Evolutionary conservation across 2,888 invertebrate species (phyloP).

Genomic region (Sisyra nigra): DNA sequence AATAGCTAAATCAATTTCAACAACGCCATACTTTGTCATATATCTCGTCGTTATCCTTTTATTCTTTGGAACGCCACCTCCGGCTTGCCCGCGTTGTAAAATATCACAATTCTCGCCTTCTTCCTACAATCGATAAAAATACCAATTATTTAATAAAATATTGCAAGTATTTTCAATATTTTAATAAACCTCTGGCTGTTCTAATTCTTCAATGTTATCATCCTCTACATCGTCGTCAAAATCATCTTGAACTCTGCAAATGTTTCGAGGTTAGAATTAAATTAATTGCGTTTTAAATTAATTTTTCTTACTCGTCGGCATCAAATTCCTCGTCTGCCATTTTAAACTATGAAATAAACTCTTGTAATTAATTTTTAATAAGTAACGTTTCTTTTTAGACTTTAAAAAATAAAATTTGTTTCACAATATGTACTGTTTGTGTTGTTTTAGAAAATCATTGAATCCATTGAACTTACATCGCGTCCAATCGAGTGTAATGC

Average conservation of each 20-base stretch:
- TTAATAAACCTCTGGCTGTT: constrained; percentile 50
- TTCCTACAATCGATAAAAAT: constrained; percentile 34
- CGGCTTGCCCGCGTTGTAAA: constrained; percentile 60
- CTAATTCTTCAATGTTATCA: constrained; percentile 73
- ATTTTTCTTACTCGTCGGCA: constrained; percentile 51
- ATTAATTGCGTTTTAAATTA: background rate
- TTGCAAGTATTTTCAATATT: constrained; percentile 54
- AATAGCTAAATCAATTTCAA: too few species aligned
- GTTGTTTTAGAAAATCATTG: too few species aligned
- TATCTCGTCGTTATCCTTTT: constrained; percentile 94
- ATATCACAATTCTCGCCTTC: constrained; percentile 78
- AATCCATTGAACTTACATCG: too few species aligned
- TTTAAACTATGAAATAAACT: background rate
- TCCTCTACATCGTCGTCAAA: constrained; percentile 84
- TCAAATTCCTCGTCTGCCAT: constrained; percentile 85
- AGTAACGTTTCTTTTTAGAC: too few species aligned
- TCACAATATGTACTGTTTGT: too few species aligned
- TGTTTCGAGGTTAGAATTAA: constrained; percentile 4
- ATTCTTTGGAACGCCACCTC: constrained; percentile 66
- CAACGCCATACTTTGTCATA: constrained; percentile 95
- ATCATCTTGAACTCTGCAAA: constrained; percentile 52
- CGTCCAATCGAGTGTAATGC: too few species aligned
- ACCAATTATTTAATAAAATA: constrained; percentile 7
- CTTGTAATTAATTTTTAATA: too few species aligned
- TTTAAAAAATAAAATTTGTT: too few species aligned